Evolutionary conservation across 2,113 vertebrate species (phyloP).

Genomic region (Penelope pileata): DNA sequence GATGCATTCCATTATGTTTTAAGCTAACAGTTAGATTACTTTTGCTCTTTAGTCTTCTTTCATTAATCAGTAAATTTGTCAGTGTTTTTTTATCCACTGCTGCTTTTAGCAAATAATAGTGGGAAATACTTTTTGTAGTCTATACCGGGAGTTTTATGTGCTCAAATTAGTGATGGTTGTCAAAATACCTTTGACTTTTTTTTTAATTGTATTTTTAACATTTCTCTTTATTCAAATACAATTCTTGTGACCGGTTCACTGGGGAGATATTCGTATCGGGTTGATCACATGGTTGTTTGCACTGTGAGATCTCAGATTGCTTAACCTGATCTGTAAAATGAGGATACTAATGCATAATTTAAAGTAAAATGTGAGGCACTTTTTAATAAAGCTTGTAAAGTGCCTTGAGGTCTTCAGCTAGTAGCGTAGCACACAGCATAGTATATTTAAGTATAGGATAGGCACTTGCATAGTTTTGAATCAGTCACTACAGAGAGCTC

Average conservation of each 20-base stretch:
- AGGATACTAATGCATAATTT: background rate
- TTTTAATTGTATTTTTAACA: background rate
- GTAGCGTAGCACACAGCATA: background rate
- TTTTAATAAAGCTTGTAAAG: background rate
- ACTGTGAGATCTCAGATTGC: background rate
- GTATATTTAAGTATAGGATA: background rate
- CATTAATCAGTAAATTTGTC: background rate
- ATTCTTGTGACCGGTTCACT: background rate
- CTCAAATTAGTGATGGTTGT: background rate
- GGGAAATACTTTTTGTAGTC: background rate
- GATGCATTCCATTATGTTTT: background rate
- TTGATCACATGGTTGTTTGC: background rate
- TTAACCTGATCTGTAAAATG: background rate
- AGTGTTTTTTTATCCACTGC: background rate
- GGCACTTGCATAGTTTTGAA: background rate
- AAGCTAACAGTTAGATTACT: background rate
- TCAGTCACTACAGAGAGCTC: background rate
- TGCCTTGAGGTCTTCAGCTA: background rate
- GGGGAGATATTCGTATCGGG: background rate
- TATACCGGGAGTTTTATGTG: background rate
- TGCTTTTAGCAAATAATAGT: background rate
- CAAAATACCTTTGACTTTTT: background rate
- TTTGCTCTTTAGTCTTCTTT: background rate
- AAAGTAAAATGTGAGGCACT: background rate
- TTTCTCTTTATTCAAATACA: background rate